Evolutionary conservation across 1,140 invertebrate species (phyloP).

Genomic region (Venustaconcha ellipsiformis): DNA sequence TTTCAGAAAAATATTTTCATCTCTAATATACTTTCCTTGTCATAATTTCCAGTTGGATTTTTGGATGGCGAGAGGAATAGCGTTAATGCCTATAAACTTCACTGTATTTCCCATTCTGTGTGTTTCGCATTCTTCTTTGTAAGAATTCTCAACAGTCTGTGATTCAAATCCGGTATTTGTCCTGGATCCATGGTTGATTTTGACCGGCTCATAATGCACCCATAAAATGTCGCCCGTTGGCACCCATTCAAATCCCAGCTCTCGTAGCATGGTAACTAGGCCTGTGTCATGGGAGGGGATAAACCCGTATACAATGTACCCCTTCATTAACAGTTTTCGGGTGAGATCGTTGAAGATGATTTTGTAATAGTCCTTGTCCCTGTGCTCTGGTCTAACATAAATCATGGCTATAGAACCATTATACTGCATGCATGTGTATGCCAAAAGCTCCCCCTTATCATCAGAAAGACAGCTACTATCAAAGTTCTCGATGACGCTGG

Average conservation of each 20-base stretch:
- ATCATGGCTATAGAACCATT: slow-evolving; percentile 55
- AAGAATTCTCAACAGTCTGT: too few species aligned
- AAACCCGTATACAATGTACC: slow-evolving; percentile 46
- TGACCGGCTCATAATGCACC: slow-evolving; percentile 37
- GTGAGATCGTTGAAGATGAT: slow-evolving; percentile 45
- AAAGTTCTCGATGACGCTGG: slow-evolving; percentile 40
- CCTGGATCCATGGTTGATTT: slow-evolving; percentile 5
- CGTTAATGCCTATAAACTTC: too few species aligned
- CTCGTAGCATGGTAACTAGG: slow-evolving; percentile 42
- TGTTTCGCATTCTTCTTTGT: too few species aligned
- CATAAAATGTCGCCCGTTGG: slow-evolving; percentile 52
- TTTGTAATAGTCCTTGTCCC: slow-evolving; percentile 39
- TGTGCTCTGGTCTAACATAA: slow-evolving; percentile 45
- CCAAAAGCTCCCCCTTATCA: slow-evolving; percentile 38
- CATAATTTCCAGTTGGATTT: too few species aligned
- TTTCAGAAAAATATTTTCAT: too few species aligned
- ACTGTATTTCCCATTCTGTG: too few species aligned
- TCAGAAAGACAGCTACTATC: slow-evolving; percentile 48
- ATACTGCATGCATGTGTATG: slow-evolving; percentile 54
- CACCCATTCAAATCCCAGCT: slow-evolving; percentile 49
- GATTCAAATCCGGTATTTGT: too few species aligned
- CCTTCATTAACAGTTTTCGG: slow-evolving; percentile 34
- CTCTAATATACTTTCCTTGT: too few species aligned
- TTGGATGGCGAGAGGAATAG: too few species aligned
- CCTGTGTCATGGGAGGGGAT: slow-evolving; percentile 45